Evolutionary conservation across 2,113 vertebrate species (phyloP), one percentile per base, ranked within the genome.

Genomic region (Furnarius figulus): DNA sequence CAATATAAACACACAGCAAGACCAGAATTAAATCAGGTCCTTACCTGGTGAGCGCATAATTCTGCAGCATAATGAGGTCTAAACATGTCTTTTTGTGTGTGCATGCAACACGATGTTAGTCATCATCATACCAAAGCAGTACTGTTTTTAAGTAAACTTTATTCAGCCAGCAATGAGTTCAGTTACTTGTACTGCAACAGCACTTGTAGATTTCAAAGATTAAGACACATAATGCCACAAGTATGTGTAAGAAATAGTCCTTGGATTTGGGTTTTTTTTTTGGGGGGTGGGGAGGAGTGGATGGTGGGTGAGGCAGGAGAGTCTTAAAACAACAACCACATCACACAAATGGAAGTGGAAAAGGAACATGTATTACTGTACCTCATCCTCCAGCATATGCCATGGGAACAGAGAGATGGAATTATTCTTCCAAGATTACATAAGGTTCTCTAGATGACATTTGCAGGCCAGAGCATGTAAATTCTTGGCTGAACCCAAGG

Each of bases 211-310:
- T 78, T 53, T 73, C 58, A 61, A 76, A 70, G 52, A 35, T 23
- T 25, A 52, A 82, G 61, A 65, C 5, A 22, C 14, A 27, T 17
- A 62, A 83, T 15, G 11, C 76, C 70, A 72, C 33, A 68, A 47
- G 53, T 20, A 49, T 3, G 6, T 24, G 23, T 30, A 42, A 74
- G n/a, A 89, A 21, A 85, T 10, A 65, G 56, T 14, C 68, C 27
- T 71, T 56, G 50, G 55, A 31, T 59, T 79, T 70, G 40, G 28
- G 62, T 42, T 9, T 33, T 53, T 70, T 62, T 40, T 50, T 47
- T 22, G 8, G 50, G 16, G 49, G 30, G 9, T 0, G 24, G 0
- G 3, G 16, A 40, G 40, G 40, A 40, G 40, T 40, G 40, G 40
- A 13, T 40, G 40, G 40, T 23, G 31, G 31, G 19, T 22, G 21